Conservation (phyloP, 2,888 invertebrate genomes). For the Lycia hirtaria region DNA sequence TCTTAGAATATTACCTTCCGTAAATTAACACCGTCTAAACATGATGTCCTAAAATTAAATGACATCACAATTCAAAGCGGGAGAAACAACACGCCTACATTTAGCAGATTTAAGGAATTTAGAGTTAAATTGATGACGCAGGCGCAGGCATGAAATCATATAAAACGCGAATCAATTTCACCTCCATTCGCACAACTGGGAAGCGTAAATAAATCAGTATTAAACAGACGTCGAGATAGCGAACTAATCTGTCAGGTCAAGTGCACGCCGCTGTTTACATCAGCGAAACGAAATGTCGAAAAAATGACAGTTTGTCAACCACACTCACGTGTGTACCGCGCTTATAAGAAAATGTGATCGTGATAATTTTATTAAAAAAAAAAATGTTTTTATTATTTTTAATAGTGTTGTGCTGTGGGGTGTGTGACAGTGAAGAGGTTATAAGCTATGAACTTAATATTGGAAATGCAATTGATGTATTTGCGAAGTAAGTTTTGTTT, state of each 20-base stretch:
- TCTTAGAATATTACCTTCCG: too few relatives aligned
- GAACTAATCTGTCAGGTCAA: slow-evolving; percentile 77
- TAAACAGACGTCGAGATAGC: slow-evolving; percentile 25
- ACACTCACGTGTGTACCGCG: slow-evolving; percentile 52
- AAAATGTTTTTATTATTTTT: slow-evolving; percentile 56
- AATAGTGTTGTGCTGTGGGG: slow-evolving; percentile 52
- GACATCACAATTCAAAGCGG: too few relatives aligned
- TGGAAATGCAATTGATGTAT: slow-evolving; percentile 77
- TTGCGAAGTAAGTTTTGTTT: slow-evolving; percentile 77
- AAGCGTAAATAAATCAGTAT: slow-evolving; percentile 32
- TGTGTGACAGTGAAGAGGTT: slow-evolving; percentile 66
- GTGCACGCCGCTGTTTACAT: slow-evolving; percentile 62
- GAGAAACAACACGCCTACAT: too few relatives aligned
- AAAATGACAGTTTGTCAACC: slow-evolving; percentile 69
- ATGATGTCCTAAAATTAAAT: too few relatives aligned
- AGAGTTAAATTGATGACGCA: too few relatives aligned
- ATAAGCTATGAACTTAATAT: slow-evolving; percentile 72
- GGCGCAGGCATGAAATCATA: background rate
- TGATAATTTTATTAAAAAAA: background rate
- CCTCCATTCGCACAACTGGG: slow-evolving; percentile 11
- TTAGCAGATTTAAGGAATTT: too few relatives aligned
- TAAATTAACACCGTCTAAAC: too few relatives aligned
- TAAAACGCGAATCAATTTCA: background rate
- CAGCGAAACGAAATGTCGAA: slow-evolving; percentile 81
- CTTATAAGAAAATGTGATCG: slow-evolving; percentile 42